Conservation (phyloP, 1,140 invertebrate species). For the Cyclina sinensis region DNA sequence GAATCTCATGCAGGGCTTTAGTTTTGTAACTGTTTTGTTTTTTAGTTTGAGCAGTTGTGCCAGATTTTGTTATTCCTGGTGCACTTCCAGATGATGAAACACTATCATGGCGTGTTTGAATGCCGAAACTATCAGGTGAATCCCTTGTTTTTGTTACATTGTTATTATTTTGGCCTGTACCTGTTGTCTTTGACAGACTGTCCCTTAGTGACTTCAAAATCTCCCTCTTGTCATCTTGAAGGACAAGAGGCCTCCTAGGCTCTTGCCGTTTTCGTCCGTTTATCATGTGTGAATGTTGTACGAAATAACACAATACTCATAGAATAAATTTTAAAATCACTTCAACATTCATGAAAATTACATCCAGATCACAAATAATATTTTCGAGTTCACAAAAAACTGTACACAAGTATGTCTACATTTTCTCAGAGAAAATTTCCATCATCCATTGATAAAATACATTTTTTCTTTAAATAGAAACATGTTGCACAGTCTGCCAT, state of each 20-base stretch:
- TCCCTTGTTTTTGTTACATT: conserved; percentile 8
- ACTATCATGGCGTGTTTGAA: conserved; percentile 47
- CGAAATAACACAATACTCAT: conserved; percentile 32
- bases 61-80: conserved; percentile 29
- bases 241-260: conserved; percentile 52
- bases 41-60: conserved; percentile 11
- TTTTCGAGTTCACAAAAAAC: background rate
- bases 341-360: background rate
- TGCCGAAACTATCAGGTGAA: conserved; percentile 44
- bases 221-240: conserved; percentile 45
- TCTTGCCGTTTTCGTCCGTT: conserved; percentile 40
- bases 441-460: too few species aligned
- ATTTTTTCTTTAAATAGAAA: background rate
- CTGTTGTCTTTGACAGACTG: conserved; percentile 15
- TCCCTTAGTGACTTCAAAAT: conserved; percentile 47
- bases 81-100: conserved; percentile 47
- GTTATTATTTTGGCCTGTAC: conserved; percentile 19
- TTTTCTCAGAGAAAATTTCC: background rate
- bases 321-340: conserved; percentile 2
- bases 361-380: conserved; percentile 1
- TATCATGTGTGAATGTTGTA: conserved; percentile 32
- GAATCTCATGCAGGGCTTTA: conserved; percentile 95
- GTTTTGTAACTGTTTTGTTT: conserved; percentile 90
- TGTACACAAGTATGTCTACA: conserved; percentile 11
- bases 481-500: background rate